Conservation (phyloP, 2,888 invertebrate species). For the Caenorhabditis sulstoni region DNA sequence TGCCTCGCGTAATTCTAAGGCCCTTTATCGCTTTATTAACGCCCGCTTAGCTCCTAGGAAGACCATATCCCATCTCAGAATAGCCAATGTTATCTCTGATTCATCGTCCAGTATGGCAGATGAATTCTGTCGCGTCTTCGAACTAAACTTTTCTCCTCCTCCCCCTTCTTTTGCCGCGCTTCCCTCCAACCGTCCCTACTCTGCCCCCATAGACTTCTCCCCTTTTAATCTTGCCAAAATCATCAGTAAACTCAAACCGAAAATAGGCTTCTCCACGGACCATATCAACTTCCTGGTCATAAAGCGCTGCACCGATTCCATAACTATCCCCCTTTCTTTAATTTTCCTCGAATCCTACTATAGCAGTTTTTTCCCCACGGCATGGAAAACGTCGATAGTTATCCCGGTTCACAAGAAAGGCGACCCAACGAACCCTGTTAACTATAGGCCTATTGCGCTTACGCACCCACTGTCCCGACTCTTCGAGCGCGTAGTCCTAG, state of each 20-base stretch:
- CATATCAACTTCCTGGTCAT: not conserved
- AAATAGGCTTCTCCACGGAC: slow-evolving; percentile 10
- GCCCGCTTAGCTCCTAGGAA: no score
- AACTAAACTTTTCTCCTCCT: no score
- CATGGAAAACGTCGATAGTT: not conserved
- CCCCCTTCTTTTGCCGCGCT: no score
- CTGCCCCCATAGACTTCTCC: not conserved
- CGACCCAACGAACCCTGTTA: not conserved
- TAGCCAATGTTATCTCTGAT: no score
- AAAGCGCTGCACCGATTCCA: slow-evolving; percentile 11
- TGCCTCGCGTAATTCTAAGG: no score
- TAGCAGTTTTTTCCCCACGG: not conserved
- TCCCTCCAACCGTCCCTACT: no score
- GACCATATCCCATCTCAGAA: no score
- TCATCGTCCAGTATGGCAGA: no score
- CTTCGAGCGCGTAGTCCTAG: slow-evolving; percentile 3
- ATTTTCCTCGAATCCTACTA: not conserved
- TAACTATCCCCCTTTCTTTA: slow-evolving; percentile 13
- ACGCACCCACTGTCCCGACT: slow-evolving; percentile 11
- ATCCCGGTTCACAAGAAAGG: slow-evolving; percentile 18
- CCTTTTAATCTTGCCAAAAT: not conserved
- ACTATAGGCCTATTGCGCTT: slow-evolving; percentile 12
- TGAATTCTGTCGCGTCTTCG: no score
- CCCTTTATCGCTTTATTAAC: no score
- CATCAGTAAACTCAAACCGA: not conserved